Base-by-base conservation (phyloP, 2,888 invertebrate genomes). In the Pachycephus smyrnensis region DNA sequence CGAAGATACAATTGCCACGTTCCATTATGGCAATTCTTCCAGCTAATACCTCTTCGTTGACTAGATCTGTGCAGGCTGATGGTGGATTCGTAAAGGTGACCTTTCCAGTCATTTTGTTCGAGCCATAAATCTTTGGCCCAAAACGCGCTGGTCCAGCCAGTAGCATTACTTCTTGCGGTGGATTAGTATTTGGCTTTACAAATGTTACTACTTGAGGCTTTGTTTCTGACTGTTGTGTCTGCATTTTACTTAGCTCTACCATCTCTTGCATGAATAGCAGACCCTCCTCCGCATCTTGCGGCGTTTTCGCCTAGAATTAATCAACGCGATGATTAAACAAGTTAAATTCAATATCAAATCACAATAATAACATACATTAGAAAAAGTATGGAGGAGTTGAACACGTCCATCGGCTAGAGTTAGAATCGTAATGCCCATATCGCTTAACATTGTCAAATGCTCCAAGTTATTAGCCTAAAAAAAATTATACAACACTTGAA, bases 211-310 rank as follows among this genome's bases (percentile, higher is more conserved):
- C 90, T 71, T 93, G 93, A 3, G 94, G 93, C 31, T 92, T 90
- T 1, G 93, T 92, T 80, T 95, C 95, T 1, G 93, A 89, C 82
- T 93, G 93, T 80, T 93, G 93, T 0, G 93, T 89, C 88, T 96
- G 94, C 80, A 95, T 92, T 84, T 96, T 96, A 76, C 97, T 97
- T 84, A 98, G 93, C 89, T 98, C 97, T 1, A 98, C 94, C 97
- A 99, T 98, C 92, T 99, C 99, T 88, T 97, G 97, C 98, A 99
- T 98, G 90, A 99, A 99, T 23, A 96, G 93, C 68, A 98, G 92
- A 0, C 99, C 99, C 92, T 98, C 97, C 86, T 98, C 97, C 0
- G 97, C 98, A 89, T 98, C 97, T 85, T 96, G 95, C 0, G 96
- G 93, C 12, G 96, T 95, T 88, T 95, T 95, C 4, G 99, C 99